These are phyloP conservation scores for Acanthis flammea DNA, from an alignment of 2,797 vertebrate species.

Conservation along the genomic window DNA sequence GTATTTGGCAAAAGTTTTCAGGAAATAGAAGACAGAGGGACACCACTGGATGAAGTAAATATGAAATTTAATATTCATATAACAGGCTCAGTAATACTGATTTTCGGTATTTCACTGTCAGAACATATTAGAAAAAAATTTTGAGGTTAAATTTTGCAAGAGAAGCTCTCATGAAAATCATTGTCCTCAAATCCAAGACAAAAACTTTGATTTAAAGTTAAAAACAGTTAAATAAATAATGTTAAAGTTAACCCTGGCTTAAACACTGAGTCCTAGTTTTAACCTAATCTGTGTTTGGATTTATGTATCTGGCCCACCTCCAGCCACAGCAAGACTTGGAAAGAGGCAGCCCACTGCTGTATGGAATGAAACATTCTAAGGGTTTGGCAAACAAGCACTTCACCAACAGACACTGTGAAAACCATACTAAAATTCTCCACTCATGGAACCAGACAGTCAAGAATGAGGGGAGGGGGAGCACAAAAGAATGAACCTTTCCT, in stretches of 20 bases:
- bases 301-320: not conserved
- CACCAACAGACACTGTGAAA: not conserved
- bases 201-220: not conserved
- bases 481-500: not conserved
- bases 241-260: not conserved
- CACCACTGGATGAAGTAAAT: not conserved
- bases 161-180: not conserved
- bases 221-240: not conserved
- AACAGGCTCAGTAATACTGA: not conserved
- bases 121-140: not conserved
- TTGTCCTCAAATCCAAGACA: not conserved
- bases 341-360: not conserved
- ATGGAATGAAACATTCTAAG: not conserved
- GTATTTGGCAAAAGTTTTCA: not conserved
- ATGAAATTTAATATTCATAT: not conserved
- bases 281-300: not conserved
- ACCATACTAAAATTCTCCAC: not conserved
- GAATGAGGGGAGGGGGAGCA: accelerated
- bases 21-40: not conserved
- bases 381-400: not conserved
- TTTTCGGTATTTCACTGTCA: not conserved
- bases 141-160: not conserved
- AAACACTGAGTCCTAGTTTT: not conserved
- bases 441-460: not conserved
- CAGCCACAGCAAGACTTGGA: not conserved